Conservation (phyloP, 2,113 vertebrate genomes). For the Emydocephalus ijimae region DNA sequence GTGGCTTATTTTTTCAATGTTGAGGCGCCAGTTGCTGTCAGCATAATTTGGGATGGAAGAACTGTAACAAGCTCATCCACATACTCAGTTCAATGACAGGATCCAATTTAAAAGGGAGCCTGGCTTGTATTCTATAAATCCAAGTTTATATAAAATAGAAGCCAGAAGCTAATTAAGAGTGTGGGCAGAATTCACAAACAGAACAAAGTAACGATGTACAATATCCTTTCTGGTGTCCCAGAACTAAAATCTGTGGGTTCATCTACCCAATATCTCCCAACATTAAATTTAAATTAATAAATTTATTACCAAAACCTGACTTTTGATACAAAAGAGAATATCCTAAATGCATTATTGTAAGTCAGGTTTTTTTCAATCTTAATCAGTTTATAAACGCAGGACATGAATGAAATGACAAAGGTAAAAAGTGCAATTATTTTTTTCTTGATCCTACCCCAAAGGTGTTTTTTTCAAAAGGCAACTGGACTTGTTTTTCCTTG, state of each 20-base stretch:
- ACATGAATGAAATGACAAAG: neutral
- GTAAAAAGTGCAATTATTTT: neutral
- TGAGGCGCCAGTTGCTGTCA: conserved; percentile 24
- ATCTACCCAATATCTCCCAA: neutral
- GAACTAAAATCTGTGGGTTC: neutral
- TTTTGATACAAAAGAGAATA: neutral
- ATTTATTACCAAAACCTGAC: neutral
- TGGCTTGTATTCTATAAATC: neutral
- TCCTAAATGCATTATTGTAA: neutral
- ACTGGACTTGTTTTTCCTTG: neutral
- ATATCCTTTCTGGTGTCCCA: neutral
- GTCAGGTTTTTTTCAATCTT: neutral
- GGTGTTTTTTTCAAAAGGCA: too few species aligned
- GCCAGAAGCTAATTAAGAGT: neutral
- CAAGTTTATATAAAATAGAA: neutral
- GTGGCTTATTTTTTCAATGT: conserved; percentile 22
- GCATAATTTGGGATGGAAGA: conserved; percentile 36
- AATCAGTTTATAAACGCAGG: neutral
- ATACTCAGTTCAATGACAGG: neutral
- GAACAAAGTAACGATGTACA: neutral
- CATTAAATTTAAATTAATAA: neutral
- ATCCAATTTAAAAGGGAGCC: neutral
- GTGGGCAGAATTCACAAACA: neutral
- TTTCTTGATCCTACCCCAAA: neutral
- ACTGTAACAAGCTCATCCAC: neutral